A percentile compares a stretch with the other conserved stretches of the same genome.
These are phyloP conservation scores for Arbacia lixula DNA, from an alignment of 53 echinoderm and acorn worm species.

Conservation along the genomic window DNA sequence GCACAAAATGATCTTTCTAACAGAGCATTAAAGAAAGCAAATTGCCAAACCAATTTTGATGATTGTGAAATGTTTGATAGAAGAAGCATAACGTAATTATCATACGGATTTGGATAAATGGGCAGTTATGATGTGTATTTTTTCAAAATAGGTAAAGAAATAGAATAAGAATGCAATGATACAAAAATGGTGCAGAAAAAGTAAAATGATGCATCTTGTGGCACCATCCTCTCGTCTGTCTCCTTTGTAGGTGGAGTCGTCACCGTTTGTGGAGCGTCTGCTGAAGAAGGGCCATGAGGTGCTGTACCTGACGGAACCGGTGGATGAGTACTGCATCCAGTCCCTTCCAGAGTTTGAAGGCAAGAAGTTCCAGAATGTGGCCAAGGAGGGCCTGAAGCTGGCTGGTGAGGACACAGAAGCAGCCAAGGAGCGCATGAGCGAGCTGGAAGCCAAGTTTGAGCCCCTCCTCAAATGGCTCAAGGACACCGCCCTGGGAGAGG, in stretches of 20 bases:
- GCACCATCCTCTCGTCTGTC: too few relatives aligned
- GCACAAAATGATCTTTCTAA: too few relatives aligned
- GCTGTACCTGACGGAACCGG: constrained; percentile 92
- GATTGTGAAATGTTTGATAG: too few relatives aligned
- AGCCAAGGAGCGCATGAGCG: constrained; percentile 82
- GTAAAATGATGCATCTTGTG: too few relatives aligned
- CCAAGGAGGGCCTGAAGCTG: constrained; percentile 92
- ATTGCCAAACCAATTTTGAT: too few relatives aligned
- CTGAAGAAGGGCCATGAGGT: constrained; percentile 97
- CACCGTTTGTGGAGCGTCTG: constrained; percentile 93
- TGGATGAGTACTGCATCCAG: constrained; percentile 99
- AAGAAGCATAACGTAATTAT: too few relatives aligned
- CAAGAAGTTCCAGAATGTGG: constrained; percentile 99
- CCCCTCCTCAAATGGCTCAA: constrained; percentile 90
- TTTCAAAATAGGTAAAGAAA: too few relatives aligned
- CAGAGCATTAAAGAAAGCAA: too few relatives aligned
- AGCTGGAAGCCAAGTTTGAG: constrained; percentile 90
- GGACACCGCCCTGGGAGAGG: constrained; percentile 87
- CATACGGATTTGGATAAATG: too few relatives aligned
- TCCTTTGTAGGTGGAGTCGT: constrained; percentile 86
- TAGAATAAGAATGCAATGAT: too few relatives aligned
- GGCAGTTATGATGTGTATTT: too few relatives aligned
- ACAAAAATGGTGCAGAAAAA: too few relatives aligned
- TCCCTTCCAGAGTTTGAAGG: constrained; percentile 98
- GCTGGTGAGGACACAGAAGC: constrained; percentile 86